phyloP scores from a whole-genome alignment of 2,797 vertebrate species.

The Heliangelus exortis region DNA sequence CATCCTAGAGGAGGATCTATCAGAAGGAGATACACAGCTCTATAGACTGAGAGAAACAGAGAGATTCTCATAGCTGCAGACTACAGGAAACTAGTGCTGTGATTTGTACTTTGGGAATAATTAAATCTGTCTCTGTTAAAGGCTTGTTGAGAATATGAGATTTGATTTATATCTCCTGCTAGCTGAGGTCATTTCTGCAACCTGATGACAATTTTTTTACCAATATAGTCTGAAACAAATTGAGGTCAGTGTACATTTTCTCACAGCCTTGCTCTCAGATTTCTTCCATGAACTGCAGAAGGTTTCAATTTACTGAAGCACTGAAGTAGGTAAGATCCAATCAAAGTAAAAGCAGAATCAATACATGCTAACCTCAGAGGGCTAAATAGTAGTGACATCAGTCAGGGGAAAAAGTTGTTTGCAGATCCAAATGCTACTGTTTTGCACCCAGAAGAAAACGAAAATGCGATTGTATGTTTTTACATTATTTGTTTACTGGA shows the following conservation, averaged over 20 bases:
- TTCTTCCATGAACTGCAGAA: conserved; percentile 80
- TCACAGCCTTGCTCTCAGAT: conserved; percentile 73
- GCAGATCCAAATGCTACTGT: conserved; percentile 41
- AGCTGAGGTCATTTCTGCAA: conserved; percentile 65
- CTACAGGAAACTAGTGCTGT: neutral
- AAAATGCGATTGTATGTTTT: conserved; percentile 24
- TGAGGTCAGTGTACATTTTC: conserved; percentile 79
- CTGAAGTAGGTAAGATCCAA: conserved; percentile 79
- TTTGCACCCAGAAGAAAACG: neutral
- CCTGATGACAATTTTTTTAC: conserved; percentile 71
- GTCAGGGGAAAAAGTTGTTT: conserved; percentile 65
- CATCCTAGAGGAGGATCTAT: neutral
- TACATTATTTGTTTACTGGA: conserved; percentile 36
- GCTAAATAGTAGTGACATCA: conserved; percentile 75
- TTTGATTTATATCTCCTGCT: conserved; percentile 62
- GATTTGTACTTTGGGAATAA: neutral
- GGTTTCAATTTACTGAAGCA: conserved; percentile 82
- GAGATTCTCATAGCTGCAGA: neutral
- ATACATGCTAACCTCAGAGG: conserved; percentile 76
- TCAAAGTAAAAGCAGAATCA: conserved; percentile 81
- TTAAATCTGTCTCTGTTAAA: conserved; percentile 6
- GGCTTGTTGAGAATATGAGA: neutral
- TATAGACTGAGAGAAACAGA: neutral
- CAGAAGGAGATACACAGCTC: neutral
- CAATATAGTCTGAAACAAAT: conserved; percentile 76